Conservation (phyloP, 2,797 vertebrate genomes). For the Podarcis lilfordi region DNA sequence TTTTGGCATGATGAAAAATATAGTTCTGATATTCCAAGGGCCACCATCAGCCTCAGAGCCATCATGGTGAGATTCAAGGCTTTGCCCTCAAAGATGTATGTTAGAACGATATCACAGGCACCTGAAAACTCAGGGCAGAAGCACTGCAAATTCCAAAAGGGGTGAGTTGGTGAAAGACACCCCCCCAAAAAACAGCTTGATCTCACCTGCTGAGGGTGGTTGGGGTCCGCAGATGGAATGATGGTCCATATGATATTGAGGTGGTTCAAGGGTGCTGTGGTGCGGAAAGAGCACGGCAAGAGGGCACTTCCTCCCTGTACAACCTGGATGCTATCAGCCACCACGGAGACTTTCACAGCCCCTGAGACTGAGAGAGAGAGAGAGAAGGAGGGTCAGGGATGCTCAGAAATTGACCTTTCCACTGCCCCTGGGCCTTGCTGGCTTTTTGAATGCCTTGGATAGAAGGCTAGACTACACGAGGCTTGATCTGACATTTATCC, state of each 20-base stretch:
- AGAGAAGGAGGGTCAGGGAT: neutral
- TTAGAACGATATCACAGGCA: too few relatives aligned
- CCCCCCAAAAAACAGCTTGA: too few relatives aligned
- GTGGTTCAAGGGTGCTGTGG: constrained; percentile 76
- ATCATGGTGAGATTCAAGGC: too few relatives aligned
- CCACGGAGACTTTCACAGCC: constrained; percentile 77
- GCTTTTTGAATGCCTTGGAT: too few relatives aligned
- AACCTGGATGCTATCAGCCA: constrained; percentile 76
- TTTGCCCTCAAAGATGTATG: too few relatives aligned
- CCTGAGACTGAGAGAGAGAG: neutral
- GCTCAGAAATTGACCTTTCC: too few relatives aligned
- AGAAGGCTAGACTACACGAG: too few relatives aligned
- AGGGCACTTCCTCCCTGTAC: constrained; percentile 76
- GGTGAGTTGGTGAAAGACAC: too few relatives aligned
- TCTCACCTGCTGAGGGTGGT: constrained; percentile 79
- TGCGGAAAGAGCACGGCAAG: constrained; percentile 84
- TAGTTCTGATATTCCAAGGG: neutral
- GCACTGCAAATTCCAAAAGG: too few relatives aligned
- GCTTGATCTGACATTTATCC: too few relatives aligned
- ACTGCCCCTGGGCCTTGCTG: too few relatives aligned
- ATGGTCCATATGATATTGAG: constrained; percentile 88
- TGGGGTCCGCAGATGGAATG: constrained; percentile 75
- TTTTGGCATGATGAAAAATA: neutral
- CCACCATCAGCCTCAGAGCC: neutral
- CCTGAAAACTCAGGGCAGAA: too few relatives aligned